Base-by-base conservation (phyloP, 1,140 invertebrate genomes). In the Palaemon carinicauda region DNA sequence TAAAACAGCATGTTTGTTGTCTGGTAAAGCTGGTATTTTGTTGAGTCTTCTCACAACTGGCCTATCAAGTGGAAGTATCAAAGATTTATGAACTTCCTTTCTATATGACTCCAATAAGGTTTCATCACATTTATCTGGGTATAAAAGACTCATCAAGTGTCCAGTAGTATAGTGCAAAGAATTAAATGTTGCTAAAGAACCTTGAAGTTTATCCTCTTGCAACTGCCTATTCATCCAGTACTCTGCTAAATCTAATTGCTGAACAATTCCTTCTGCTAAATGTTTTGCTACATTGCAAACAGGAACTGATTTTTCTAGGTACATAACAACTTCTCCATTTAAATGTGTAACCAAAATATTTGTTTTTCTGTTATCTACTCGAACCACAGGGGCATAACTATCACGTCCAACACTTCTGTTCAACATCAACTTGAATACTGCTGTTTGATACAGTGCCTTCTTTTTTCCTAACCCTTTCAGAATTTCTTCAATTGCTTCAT, bases 161-260 rank as follows among this genome's bases (percentile, higher is more conserved):
- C 83, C 83, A 41, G 83, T 51, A n/a, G 73, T n/a, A 27, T 33
- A 80, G 24, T 71, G 77, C 29, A 86, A 52, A 29, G 83, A 56
- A 33, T 79, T 80, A 17, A 52, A n/a, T 33, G 83, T 71, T n/a
- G 77, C 80, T 9, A 86, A 29, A 15, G 77, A 29, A 10, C 83
- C 83, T 19, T 65, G 71, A 14, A 88, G 65, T 19, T 77, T 82
- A 7, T 75, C 77, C 1, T 82, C 33, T 10, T 31, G 21, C 27
- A 77, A 29, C n/a, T 84, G 73, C 29, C 78, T 74, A n/a, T 29
- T 29, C 17, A 88, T 29, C 88, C 88, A 88, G 99, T 92, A 93
- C 94, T 60, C 92, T 95, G 89, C 92, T 98, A 3, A 95, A 94
- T 92, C 96, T 96, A 89, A 95, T 96, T 90, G 98, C 96, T 24